A percentile compares a stretch with the other conserved stretches of the same genome.
Evolutionary conservation across 1,140 invertebrate species (phyloP).

Genomic region (Drosophila orosa): DNA sequence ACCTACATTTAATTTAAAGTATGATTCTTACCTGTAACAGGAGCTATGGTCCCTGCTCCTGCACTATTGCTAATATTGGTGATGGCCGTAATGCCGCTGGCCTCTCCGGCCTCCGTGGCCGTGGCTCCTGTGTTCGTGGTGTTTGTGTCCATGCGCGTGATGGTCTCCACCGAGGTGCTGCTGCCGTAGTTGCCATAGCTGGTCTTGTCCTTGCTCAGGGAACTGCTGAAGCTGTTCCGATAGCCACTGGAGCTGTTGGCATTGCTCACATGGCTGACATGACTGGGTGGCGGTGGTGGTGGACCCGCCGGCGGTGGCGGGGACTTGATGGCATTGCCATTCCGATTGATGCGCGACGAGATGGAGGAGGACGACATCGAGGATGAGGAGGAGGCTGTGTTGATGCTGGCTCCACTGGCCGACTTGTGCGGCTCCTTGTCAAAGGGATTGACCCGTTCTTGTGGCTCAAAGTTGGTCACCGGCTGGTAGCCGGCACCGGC

Average conservation of each 20-base stretch:
- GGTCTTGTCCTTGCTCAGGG: constrained; percentile 75
- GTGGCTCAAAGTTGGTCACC: constrained; percentile 83
- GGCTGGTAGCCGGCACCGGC: constrained; percentile 62
- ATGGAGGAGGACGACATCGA: constrained; percentile 76
- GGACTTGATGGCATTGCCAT: constrained; percentile 70
- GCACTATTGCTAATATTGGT: constrained; percentile 52
- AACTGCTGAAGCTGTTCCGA: constrained; percentile 72
- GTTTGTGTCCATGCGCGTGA: constrained; percentile 80
- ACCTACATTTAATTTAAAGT: neutral
- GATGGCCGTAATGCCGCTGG: constrained; percentile 60
- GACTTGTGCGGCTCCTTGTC: constrained; percentile 77
- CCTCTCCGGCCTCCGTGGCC: constrained; percentile 54
- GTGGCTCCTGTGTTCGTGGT: constrained; percentile 68
- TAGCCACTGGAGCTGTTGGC: constrained; percentile 53
- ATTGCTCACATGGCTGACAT: constrained; percentile 33
- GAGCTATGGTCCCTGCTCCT: constrained; percentile 10
- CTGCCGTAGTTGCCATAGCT: constrained; percentile 81
- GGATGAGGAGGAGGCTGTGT: constrained; percentile 72
- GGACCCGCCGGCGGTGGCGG: constrained; percentile 77
- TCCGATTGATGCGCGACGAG: constrained; percentile 75
- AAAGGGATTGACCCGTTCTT: constrained; percentile 82
- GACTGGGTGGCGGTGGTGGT: constrained; percentile 70
- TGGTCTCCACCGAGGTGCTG: constrained; percentile 77
- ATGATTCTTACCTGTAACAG: neutral
- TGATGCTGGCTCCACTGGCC: constrained; percentile 62